phyloP scores from a whole-genome alignment of 2,797 vertebrate genomes.

The Fratercula arctica region DNA sequence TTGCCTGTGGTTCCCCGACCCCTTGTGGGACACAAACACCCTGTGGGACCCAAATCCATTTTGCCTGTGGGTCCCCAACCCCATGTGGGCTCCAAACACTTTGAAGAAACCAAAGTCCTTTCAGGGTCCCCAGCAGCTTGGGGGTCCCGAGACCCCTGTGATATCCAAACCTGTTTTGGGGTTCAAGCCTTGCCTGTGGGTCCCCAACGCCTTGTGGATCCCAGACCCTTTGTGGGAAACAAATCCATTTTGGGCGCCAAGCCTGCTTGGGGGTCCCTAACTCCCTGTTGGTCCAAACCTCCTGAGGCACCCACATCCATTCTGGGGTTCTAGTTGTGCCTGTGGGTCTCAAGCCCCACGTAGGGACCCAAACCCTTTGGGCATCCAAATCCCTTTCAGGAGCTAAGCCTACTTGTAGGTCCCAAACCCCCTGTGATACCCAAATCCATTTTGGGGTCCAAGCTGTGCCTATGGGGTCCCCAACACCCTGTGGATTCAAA shows the following conservation, averaged over 20 bases:
- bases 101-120: neutral
- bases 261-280: neutral
- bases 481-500: neutral
- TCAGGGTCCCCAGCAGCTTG: fast-evolving
- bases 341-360: neutral
- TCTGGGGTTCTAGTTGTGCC: neutral
- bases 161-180: too few species aligned
- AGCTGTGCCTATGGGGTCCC: neutral
- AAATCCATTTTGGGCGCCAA: neutral
- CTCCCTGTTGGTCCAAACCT: neutral
- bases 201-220: too few species aligned
- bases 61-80: neutral
- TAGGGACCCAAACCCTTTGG: too few species aligned
- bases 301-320: neutral
- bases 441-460: neutral
- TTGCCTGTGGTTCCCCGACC: too few species aligned
- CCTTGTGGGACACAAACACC: too few species aligned
- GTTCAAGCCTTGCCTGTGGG: neutral
- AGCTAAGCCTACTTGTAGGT: fast-evolving
- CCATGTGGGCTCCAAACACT: fast-evolving
- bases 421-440: neutral
- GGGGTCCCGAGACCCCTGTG: too few species aligned
- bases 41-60: too few species aligned
- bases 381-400: neutral
- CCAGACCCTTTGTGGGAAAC: neutral